Percentiles rank a stretch among this genome's conserved stretches.
phyloP scores from a whole-genome alignment of 2,888 invertebrate species.

The Orthonevra nobilis region DNA sequence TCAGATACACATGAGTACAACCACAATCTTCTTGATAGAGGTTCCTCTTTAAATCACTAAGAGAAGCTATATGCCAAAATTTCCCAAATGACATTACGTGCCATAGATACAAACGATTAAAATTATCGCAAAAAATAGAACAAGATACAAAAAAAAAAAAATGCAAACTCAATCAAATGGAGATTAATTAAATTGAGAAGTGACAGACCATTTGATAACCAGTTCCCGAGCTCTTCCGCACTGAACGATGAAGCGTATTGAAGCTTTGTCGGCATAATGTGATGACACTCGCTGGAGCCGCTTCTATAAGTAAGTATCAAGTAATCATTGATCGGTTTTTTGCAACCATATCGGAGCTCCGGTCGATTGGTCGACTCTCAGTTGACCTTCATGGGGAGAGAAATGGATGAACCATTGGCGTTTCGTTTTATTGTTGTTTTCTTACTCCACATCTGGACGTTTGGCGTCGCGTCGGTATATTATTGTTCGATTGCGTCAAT shows the following conservation, averaged over 20 bases:
- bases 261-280: conserved; percentile 12
- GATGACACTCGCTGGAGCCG: conserved; percentile 22
- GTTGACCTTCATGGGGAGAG: conserved; percentile 19
- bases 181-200: conserved; percentile 13
- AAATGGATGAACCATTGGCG: conserved; percentile 8
- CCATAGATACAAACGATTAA: neutral
- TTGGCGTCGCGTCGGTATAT: too few species aligned
- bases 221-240: conserved; percentile 34
- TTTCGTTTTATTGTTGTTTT: neutral
- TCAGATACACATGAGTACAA: too few species aligned
- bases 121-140: neutral
- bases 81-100: conserved; percentile 34
- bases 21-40: too few species aligned
- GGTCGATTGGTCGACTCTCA: conserved; percentile 7
- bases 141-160: too few species aligned
- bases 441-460: too few species aligned
- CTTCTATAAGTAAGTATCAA: conserved; percentile 10
- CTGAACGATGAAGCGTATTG: conserved; percentile 12
- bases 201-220: conserved; percentile 40
- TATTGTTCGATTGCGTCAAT: too few species aligned
- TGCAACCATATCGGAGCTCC: too few species aligned
- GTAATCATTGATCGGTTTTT: conserved; percentile 6
- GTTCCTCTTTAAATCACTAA: neutral
- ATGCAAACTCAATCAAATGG: conserved; percentile 12
- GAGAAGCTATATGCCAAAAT: conserved; percentile 25